These are phyloP conservation scores for Steatornis caripensis DNA, from an alignment of 2,113 vertebrate species.

Conservation along the genomic window DNA sequence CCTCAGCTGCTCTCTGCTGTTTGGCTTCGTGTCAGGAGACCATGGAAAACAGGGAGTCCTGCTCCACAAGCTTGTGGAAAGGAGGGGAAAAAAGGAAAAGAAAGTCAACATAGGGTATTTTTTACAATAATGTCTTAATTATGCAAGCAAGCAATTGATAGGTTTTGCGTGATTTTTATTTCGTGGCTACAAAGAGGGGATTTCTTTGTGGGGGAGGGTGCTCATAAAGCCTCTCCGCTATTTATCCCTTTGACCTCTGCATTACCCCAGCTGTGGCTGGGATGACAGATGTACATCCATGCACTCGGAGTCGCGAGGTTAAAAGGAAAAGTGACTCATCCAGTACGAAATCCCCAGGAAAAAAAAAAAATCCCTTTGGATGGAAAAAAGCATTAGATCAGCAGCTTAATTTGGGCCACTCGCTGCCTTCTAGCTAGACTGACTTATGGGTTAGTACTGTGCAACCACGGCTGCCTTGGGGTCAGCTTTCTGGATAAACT, in stretches of 20 bases:
- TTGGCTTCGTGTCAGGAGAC: slow-evolving; percentile 3
- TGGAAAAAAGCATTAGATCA: not conserved
- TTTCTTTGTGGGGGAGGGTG: not conserved
- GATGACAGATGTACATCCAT: not conserved
- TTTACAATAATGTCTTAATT: not conserved
- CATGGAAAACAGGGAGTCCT: slow-evolving; percentile 15
- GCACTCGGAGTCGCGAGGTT: not conserved
- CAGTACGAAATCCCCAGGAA: not conserved
- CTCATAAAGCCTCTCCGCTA: not conserved
- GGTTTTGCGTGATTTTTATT: not conserved
- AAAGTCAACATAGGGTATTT: not conserved
- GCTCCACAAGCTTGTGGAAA: not conserved
- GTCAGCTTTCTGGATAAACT: not conserved
- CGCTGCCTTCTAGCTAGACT: not conserved
- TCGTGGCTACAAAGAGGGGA: not conserved
- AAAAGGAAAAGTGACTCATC: slow-evolving; percentile 39
- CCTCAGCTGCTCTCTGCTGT: slow-evolving; percentile 64
- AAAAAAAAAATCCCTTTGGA: not conserved
- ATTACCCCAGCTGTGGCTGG: not conserved
- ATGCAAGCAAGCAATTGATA: not conserved
- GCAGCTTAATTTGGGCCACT: not conserved
- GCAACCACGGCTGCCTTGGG: not conserved
- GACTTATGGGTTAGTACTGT: not conserved
- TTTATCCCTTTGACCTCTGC: slow-evolving; percentile 12
- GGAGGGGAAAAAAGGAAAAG: not conserved